Base-by-base conservation (phyloP, 1,140 invertebrate genomes). In the Odontomachus brunneus region DNA sequence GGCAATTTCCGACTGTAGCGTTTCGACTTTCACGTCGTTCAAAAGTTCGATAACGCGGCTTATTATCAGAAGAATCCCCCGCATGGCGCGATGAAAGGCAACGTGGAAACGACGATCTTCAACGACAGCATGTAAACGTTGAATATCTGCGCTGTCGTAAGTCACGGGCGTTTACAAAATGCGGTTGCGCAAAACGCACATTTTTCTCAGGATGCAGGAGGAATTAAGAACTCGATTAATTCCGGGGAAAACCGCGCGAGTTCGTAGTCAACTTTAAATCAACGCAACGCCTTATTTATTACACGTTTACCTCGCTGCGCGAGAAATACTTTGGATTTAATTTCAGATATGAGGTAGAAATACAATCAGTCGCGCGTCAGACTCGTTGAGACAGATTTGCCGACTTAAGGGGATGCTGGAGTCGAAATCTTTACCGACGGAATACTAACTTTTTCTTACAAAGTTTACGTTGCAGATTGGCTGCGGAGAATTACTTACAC, bases 1-100 rank as follows among this genome's bases (percentile, higher is more conserved):
- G 24, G 82, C 65, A 89, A 89, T 89, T 89, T 89, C 88, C 82
- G 84, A 89, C 14, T 38, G 76, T 65, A 60, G 24, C 67, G 62
- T 71, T 82, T 82, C 74, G 63, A 80, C 60, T 71, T 74, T 82
- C 59, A 38, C 26, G 19, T 66, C 63, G 19, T 44, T 57, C 44
- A 48, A 84, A 89, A 86, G 44, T 86, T 67, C 59, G 66, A 83
- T 82, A 72, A 24, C 38, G 19, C 33, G 71, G 2, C 57, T 59
- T 83, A 88, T 83, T 83, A 75, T 85, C 78, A 71, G 26, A n/a
- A 33, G 48, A 53, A 29, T 48, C 51, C 19, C 7, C n/a, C 14
- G 19, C 44, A 19, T 22, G 49, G 1, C 33, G n/a, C 57, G 15
- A 22, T 15, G 15, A 22, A 51, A 48, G 2, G 12, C 0, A 38